Evolutionary conservation across 2,888 invertebrate genomes (phyloP).

Genomic region (Stegana nigrithorax): DNA sequence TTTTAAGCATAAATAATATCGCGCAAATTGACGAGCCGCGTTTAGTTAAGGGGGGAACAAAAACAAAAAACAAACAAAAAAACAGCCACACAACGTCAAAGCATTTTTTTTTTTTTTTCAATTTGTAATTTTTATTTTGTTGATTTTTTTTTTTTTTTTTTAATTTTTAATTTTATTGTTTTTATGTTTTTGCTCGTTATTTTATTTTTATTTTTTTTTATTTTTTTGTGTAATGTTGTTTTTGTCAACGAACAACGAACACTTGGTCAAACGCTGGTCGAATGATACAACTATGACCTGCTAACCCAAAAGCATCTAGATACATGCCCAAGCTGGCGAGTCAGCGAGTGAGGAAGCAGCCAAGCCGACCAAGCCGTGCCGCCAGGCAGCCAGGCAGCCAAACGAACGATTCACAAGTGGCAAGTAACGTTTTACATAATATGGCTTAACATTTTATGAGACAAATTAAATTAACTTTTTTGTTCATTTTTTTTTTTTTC

Average conservation of each 20-base stretch:
- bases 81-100: no score
- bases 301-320: neutral
- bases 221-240: neutral
- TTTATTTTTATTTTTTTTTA: neutral
- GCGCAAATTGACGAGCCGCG: no score
- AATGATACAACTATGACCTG: neutral
- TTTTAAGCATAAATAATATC: no score
- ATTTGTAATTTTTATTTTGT: neutral
- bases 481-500: neutral
- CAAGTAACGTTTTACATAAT: conserved; percentile 16
- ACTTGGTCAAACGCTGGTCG: neutral
- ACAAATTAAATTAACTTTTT: conserved; percentile 43
- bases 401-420: neutral
- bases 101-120: neutral
- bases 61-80: neutral
- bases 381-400: no score
- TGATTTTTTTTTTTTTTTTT: neutral
- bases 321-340: neutral
- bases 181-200: neutral
- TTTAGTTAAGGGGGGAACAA: no score
- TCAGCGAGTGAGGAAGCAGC: no score
- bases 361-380: no score
- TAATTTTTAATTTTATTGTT: neutral
- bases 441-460: conserved; percentile 37
- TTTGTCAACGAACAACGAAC: neutral